A percentile compares a stretch with the other conserved stretches of the same genome.
Evolutionary conservation across 2,888 invertebrate species (phyloP).

Genomic region (Mimumesa dahlbomi): DNA sequence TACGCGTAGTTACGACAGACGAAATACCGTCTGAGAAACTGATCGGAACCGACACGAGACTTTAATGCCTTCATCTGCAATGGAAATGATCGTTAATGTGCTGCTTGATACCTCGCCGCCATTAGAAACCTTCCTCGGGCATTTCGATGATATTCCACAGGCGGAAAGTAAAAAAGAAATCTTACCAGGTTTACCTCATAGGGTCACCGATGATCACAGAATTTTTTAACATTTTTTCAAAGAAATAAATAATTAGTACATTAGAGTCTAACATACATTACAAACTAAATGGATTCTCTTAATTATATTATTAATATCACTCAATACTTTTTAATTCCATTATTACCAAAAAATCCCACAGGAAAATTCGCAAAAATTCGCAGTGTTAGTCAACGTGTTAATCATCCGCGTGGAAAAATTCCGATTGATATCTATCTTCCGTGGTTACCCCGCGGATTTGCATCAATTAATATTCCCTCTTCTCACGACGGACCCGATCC

Average conservation of each 20-base stretch:
- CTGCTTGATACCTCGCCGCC: neutral
- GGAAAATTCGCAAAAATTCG: no score
- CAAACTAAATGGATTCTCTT: no score
- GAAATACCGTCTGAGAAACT: conserved; percentile 1
- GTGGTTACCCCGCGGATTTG: neutral
- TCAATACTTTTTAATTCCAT: no score
- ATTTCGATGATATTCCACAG: neutral
- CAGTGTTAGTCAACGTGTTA: neutral
- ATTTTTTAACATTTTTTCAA: no score
- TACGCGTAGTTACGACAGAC: neutral
- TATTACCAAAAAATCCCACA: no score
- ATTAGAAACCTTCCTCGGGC: no score
- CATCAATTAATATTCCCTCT: neutral
- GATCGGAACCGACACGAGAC: conserved; percentile 19
- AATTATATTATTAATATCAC: no score
- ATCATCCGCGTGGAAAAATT: neutral
- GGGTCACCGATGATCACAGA: no score
- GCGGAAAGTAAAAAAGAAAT: no score
- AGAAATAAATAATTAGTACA: no score
- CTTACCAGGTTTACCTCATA: no score
- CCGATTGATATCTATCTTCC: neutral
- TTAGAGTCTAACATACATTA: no score
- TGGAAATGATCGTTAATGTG: conserved; percentile 19
- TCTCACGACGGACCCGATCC: neutral
- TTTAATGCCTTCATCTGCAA: conserved; percentile 24